Evolutionary conservation across 2,797 vertebrate species (phyloP).

Genomic region (Sebastes nivosus): DNA sequence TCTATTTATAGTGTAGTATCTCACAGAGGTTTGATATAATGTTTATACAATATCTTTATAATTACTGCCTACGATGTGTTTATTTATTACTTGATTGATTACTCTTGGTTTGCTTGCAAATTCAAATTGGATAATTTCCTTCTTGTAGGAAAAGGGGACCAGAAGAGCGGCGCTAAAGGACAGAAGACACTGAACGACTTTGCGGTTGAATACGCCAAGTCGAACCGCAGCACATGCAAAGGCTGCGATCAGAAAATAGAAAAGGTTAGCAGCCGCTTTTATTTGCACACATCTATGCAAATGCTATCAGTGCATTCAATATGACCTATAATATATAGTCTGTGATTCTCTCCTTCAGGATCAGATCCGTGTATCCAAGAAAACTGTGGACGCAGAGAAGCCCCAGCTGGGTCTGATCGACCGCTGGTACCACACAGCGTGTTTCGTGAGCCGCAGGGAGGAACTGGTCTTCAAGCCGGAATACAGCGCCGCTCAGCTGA

Average conservation of each 20-base stretch:
- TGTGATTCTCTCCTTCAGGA: slow-evolving; percentile 79
- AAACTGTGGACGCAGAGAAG: slow-evolving; percentile 92
- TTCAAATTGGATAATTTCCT: not conserved
- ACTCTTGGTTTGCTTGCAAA: not conserved
- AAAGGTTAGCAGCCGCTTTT: slow-evolving; percentile 83
- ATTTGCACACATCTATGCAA: not conserved
- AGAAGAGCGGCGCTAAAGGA: slow-evolving; percentile 84
- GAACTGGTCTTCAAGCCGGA: slow-evolving; percentile 89
- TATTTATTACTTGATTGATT: not conserved
- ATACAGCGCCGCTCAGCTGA: slow-evolving; percentile 88
- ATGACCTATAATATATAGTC: not conserved
- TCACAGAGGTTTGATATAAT: not conserved
- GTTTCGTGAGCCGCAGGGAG: slow-evolving; percentile 89
- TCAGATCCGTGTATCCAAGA: slow-evolving; percentile 95
- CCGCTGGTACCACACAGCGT: slow-evolving; percentile 96
- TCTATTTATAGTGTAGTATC: not conserved
- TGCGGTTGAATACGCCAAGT: slow-evolving; percentile 96
- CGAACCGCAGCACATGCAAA: slow-evolving; percentile 97
- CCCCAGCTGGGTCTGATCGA: slow-evolving; percentile 97
- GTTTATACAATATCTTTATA: not conserved
- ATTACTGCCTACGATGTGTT: not conserved
- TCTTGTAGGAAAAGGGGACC: slow-evolving; percentile 84
- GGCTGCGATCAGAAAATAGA: slow-evolving; percentile 96
- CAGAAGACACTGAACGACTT: slow-evolving; percentile 92
- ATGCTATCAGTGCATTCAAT: not conserved